These are phyloP conservation scores for Strix uralensis DNA, from an alignment of 2,113 vertebrate genomes.

Conservation along the genomic window DNA sequence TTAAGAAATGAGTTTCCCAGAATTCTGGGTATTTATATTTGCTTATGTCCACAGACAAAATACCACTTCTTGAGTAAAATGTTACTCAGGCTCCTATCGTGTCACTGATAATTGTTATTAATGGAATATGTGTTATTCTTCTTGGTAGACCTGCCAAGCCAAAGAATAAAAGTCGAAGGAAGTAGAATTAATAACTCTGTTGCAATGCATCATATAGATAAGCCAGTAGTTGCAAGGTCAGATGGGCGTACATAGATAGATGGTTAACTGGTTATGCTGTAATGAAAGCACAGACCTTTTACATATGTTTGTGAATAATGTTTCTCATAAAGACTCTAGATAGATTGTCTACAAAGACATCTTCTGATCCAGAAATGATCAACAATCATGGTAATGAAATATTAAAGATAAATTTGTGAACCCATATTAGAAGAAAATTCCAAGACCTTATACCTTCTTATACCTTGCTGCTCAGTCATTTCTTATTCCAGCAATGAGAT, in stretches of 20 bases:
- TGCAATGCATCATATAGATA: constrained; percentile 59
- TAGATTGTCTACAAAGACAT: constrained; percentile 63
- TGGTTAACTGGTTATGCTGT: constrained; percentile 64
- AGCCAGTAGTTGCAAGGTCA: constrained; percentile 73
- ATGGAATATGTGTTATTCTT: constrained; percentile 31
- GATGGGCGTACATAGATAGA: constrained; percentile 57
- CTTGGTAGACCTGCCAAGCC: constrained; percentile 26
- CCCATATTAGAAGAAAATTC: constrained; percentile 62
- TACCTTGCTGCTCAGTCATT: constrained; percentile 44
- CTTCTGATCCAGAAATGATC: constrained; percentile 61
- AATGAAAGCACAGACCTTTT: constrained; percentile 70
- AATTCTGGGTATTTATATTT: constrained; percentile 13
- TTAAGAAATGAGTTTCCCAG: not conserved
- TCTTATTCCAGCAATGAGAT: constrained; percentile 43
- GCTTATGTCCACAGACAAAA: not conserved
- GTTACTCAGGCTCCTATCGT: not conserved
- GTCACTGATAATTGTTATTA: constrained; percentile 67
- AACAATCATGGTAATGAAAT: constrained; percentile 68
- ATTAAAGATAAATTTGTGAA: constrained; percentile 69
- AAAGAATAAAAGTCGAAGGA: constrained; percentile 64
- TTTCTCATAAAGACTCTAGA: constrained; percentile 66
- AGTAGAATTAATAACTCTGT: constrained; percentile 68
- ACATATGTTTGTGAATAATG: constrained; percentile 68
- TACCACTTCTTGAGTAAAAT: not conserved
- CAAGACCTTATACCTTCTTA: constrained; percentile 36